These are phyloP conservation scores for Cricetomys ansorgei DNA, from an alignment of 2,113 vertebrate genomes.

Conservation along the genomic window DNA sequence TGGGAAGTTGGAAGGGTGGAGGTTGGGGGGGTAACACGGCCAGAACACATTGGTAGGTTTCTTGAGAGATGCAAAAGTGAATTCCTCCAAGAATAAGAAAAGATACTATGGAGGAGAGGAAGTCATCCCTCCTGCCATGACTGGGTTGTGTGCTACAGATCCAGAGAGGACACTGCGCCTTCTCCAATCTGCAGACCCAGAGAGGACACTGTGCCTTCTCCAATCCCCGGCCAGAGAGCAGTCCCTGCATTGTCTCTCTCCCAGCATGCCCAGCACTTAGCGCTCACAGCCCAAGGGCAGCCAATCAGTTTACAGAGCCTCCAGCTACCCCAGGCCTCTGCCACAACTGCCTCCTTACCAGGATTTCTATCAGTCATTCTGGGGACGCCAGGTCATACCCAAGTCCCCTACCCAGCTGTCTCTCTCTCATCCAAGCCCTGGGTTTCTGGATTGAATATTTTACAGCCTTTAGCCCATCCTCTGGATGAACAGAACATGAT, in stretches of 20 bases:
- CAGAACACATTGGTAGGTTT: rapidly evolving
- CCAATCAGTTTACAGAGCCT: background rate
- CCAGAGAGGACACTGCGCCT: background rate
- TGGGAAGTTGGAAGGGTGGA: too few relatives aligned
- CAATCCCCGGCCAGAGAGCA: rapidly evolving
- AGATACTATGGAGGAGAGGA: background rate
- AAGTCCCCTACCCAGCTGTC: rapidly evolving
- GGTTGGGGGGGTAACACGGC: background rate
- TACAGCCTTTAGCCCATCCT: background rate
- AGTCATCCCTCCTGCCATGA: rapidly evolving
- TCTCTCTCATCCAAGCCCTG: rapidly evolving
- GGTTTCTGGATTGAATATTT: background rate
- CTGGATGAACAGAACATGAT: background rate
- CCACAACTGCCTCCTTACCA: background rate
- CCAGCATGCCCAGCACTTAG: rapidly evolving
- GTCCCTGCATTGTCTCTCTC: background rate
- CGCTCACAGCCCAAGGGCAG: background rate
- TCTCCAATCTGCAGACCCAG: background rate
- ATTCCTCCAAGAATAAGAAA: background rate
- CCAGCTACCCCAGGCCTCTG: background rate
- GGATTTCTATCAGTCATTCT: background rate
- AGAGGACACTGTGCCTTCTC: rapidly evolving
- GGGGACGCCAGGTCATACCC: background rate
- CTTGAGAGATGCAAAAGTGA: background rate
- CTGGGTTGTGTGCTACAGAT: background rate